phyloP scores from a whole-genome alignment of 2,113 vertebrate species.

The Actinemys pallida region DNA sequence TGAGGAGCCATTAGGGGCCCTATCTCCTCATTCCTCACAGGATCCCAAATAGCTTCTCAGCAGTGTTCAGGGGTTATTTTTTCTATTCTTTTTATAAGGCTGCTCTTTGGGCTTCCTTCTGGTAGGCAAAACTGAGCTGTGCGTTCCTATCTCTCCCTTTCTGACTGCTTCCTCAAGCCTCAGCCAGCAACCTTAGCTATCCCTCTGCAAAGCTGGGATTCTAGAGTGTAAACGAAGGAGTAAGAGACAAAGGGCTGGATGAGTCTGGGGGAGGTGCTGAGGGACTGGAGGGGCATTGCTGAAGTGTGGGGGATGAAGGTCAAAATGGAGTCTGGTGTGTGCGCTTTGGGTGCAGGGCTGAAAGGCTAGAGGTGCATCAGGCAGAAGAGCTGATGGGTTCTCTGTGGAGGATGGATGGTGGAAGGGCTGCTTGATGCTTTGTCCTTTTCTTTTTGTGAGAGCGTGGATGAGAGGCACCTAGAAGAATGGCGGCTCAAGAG shows the following conservation, averaged over 20 bases:
- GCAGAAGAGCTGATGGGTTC: neutral
- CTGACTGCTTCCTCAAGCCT: neutral
- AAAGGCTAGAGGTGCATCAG: neutral
- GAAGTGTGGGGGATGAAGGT: neutral
- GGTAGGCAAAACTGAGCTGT: neutral
- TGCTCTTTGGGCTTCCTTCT: neutral
- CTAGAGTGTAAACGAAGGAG: neutral
- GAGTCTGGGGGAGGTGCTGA: neutral
- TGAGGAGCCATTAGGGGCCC: neutral
- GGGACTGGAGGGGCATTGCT: neutral
- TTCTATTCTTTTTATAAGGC: neutral
- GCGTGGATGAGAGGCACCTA: neutral
- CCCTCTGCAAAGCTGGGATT: rapidly evolving
- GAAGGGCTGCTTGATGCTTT: rapidly evolving
- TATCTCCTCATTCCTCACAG: neutral
- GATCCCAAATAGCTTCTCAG: neutral
- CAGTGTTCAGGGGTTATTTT: neutral
- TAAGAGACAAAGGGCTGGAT: neutral
- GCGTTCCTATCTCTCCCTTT: neutral
- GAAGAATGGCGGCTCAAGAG: neutral
- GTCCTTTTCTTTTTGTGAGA: neutral
- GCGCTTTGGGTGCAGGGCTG: neutral
- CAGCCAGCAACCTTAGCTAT: neutral
- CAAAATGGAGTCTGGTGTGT: neutral
- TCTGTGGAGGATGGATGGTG: neutral